Conservation (phyloP, 2,797 vertebrate species). For the Uromys caudimaculatus region DNA sequence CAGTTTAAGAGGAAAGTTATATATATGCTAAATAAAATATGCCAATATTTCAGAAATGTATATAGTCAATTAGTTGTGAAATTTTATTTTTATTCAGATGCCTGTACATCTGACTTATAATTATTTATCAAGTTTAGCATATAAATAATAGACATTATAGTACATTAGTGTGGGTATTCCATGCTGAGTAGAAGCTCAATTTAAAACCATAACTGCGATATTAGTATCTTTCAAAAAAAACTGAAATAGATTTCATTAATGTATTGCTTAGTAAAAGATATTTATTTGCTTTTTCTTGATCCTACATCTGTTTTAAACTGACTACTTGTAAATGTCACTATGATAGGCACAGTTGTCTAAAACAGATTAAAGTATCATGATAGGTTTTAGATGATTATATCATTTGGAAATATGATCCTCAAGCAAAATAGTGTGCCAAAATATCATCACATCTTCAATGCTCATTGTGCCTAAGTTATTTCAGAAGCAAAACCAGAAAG, state of each 20-base stretch:
- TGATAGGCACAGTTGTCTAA: neutral
- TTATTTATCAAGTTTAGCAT: conserved; percentile 2
- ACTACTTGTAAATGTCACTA: neutral
- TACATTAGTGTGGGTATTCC: neutral
- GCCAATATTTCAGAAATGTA: conserved; percentile 28
- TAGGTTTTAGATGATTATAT: neutral
- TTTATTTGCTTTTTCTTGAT: neutral
- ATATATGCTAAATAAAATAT: neutral
- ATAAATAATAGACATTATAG: neutral
- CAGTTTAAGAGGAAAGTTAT: neutral
- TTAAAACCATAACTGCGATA: conserved; percentile 45
- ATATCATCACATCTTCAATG: neutral
- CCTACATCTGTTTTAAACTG: neutral
- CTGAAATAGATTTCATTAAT: neutral
- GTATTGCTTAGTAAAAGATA: neutral
- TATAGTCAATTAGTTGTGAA: neutral
- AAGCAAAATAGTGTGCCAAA: neutral
- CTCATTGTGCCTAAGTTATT: neutral
- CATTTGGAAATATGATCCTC: neutral
- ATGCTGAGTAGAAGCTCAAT: neutral
- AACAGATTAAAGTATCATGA: conserved; percentile 13
- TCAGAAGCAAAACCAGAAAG: neutral
- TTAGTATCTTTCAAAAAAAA: conserved; percentile 34
- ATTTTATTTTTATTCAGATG: conserved; percentile 33
- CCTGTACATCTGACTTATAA: neutral